Conservation (phyloP, 2,797 vertebrate genomes). For the Geotrypetes seraphini region DNA sequence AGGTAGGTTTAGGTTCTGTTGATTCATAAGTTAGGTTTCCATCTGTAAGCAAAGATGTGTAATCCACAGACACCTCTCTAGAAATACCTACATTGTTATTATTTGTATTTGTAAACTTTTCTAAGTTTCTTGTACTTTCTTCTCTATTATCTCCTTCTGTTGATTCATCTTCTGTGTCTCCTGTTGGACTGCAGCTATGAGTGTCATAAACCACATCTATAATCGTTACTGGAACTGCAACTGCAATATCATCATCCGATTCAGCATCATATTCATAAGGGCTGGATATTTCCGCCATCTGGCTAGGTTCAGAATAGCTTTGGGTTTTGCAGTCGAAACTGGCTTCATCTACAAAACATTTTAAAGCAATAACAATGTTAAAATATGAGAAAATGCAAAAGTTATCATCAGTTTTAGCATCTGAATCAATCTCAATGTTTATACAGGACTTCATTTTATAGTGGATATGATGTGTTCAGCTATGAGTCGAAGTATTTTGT, state of each 20-base stretch:
- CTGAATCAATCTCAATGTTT: too few relatives aligned
- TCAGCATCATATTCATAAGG: constrained; percentile 8
- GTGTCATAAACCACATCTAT: constrained; percentile 72
- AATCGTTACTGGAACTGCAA: constrained; percentile 76
- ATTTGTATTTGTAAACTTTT: constrained; percentile 46
- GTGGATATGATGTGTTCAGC: too few relatives aligned
- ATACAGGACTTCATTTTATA: too few relatives aligned
- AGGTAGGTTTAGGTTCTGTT: constrained; percentile 5
- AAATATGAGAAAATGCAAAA: too few relatives aligned
- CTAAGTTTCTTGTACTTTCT: constrained; percentile 25
- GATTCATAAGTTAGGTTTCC: constrained; percentile 5
- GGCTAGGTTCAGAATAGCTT: constrained; percentile 23
- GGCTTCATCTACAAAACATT: constrained; percentile 49
- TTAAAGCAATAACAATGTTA: too few relatives aligned
- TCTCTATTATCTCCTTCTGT: constrained; percentile 13
- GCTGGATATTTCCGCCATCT: constrained; percentile 13
- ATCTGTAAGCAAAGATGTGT: neutral
- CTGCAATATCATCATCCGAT: constrained; percentile 37
- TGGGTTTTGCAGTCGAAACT: constrained; percentile 20
- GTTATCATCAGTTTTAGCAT: too few relatives aligned
- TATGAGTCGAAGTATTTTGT: too few relatives aligned
- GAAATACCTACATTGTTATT: constrained; percentile 65
- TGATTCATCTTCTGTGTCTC: constrained; percentile 20
- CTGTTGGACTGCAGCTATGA: constrained; percentile 14
- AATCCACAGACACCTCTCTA: neutral